Percentiles rank a stretch among this genome's conserved stretches.
These are phyloP conservation scores for Ptilonorhynchus violaceus DNA, from an alignment of 2,113 vertebrate species.

Conservation along the genomic window DNA sequence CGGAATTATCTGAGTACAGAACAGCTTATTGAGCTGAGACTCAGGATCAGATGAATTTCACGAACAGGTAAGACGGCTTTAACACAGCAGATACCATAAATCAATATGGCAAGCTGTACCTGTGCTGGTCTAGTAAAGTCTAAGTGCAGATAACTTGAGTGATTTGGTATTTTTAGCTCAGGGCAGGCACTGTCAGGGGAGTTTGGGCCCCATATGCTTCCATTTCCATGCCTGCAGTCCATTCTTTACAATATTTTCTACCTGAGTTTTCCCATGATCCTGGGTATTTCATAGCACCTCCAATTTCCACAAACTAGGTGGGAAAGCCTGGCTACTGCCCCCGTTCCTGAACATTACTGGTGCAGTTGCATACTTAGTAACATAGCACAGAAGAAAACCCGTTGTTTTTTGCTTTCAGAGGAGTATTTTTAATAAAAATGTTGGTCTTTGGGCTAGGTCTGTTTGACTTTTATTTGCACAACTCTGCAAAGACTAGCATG, in stretches of 20 bases:
- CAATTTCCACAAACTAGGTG: neutral
- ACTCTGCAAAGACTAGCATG: neutral
- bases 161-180: neutral
- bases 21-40: neutral
- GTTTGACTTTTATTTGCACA: neutral
- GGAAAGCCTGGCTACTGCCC: neutral
- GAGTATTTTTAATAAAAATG: neutral
- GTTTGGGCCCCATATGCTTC: neutral
- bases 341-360: neutral
- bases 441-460: neutral
- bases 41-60: neutral
- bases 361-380: neutral
- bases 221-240: too few relatives aligned
- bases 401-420: neutral
- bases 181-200: neutral
- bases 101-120: neutral
- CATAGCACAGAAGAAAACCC: neutral
- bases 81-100: neutral
- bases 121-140: neutral
- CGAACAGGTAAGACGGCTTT: neutral
- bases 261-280: neutral
- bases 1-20: neutral
- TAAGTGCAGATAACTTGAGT: neutral
- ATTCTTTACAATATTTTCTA: neutral
- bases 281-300: neutral